Percentiles rank a stretch among this genome's conserved stretches.
Evolutionary conservation across 2,797 vertebrate species (phyloP).

Genomic region (Melanotaenia pygmaea): DNA sequence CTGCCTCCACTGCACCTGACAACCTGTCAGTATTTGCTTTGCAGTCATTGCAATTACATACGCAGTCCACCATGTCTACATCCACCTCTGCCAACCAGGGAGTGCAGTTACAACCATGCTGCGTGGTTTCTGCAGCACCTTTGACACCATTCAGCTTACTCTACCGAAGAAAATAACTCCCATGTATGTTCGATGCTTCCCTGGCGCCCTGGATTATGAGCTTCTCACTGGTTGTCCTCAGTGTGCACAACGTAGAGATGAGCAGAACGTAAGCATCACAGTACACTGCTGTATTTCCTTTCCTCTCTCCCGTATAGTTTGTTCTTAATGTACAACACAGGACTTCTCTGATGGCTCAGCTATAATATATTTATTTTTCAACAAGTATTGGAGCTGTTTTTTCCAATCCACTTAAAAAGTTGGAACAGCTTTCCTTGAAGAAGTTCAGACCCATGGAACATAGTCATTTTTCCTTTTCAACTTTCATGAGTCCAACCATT

Average conservation of each 20-base stretch:
- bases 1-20: background rate
- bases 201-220: background rate
- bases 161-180: background rate
- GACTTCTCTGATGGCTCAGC: background rate
- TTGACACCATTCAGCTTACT: background rate
- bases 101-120: background rate
- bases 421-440: background rate
- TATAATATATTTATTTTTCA: background rate
- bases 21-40: background rate
- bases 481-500: conserved; percentile 1
- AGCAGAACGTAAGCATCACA: too few species aligned
- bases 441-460: conserved; percentile 4
- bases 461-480: conserved; percentile 20
- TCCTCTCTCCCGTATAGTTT: background rate
- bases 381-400: background rate
- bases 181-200: background rate
- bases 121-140: background rate
- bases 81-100: background rate
- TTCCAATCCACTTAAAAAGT: background rate
- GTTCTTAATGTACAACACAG: background rate
- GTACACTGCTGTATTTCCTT: background rate
- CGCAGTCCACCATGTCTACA: background rate
- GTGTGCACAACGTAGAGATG: background rate
- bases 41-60: background rate
- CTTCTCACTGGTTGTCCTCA: background rate